Evolutionary conservation across 1,140 invertebrate species (phyloP).

Genomic region (Diorhabda carinulata): DNA sequence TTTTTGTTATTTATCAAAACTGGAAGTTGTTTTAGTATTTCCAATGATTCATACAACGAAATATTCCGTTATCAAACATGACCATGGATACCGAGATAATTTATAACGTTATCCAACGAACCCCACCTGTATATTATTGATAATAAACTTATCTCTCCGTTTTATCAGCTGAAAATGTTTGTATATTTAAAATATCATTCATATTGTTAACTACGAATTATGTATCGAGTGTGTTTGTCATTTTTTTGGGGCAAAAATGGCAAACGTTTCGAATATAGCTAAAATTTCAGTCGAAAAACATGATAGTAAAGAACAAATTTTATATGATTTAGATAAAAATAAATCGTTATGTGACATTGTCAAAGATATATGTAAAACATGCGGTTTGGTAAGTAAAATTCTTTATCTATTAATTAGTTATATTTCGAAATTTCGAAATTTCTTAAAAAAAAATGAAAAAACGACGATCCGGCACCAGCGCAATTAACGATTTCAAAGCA

Average conservation of each 20-base stretch:
- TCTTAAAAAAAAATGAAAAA: too few relatives aligned
- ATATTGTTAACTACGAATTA: neutral
- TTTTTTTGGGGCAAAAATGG: neutral
- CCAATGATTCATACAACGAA: too few relatives aligned
- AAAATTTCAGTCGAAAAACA: slow-evolving; percentile 36
- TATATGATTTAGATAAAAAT: slow-evolving; percentile 37
- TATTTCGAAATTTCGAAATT: too few relatives aligned
- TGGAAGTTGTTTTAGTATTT: too few relatives aligned
- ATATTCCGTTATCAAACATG: too few relatives aligned
- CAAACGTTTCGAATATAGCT: slow-evolving; percentile 25
- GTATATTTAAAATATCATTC: neutral
- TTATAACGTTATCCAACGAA: neutral
- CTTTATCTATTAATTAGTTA: too few relatives aligned
- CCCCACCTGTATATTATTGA: neutral
- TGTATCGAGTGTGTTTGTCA: neutral
- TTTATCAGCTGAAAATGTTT: neutral
- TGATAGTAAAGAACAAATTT: slow-evolving; percentile 30
- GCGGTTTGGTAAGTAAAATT: slow-evolving; percentile 26
- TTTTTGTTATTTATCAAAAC: too few relatives aligned
- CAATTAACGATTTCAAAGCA: too few relatives aligned
- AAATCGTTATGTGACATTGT: slow-evolving; percentile 33
- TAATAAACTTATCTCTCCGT: slow-evolving; percentile 4
- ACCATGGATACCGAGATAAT: too few relatives aligned
- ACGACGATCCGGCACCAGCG: too few relatives aligned
- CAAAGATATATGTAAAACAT: slow-evolving; percentile 26